Percentiles rank a stretch among this genome's conserved stretches.
Evolutionary conservation across 2,888 invertebrate species (phyloP).

Genomic region (Xylocampa areola): DNA sequence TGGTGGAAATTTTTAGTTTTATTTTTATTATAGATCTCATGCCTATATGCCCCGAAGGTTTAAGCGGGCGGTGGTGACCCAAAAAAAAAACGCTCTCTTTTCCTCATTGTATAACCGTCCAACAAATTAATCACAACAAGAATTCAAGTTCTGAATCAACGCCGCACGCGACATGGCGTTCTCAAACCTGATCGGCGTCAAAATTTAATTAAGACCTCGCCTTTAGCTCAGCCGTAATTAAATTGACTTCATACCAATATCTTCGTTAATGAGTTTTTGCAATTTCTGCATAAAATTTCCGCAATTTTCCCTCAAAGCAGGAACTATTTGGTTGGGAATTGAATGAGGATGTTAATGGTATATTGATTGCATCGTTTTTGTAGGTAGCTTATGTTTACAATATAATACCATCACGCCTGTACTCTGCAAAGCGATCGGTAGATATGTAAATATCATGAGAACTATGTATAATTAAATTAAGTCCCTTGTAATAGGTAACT

Average conservation of each 20-base stretch:
- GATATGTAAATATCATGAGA: no score
- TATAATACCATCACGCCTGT: no score
- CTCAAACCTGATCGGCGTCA: slow-evolving; percentile 18
- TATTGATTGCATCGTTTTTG: slow-evolving; percentile 1
- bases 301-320: not conserved
- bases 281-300: slow-evolving; percentile 35
- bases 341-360: no score
- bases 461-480: no score
- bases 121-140: not conserved
- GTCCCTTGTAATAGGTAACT: no score
- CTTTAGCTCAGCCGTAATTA: slow-evolving; percentile 51
- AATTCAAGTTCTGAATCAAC: not conserved
- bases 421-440: no score
- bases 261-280: slow-evolving; percentile 42
- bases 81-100: no score
- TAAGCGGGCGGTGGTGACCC: no score
- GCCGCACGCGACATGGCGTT: slow-evolving; percentile 19
- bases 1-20: no score
- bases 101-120: no score
- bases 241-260: slow-evolving; percentile 32
- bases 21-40: no score
- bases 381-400: not conserved
- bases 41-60: no score
- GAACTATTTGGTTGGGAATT: slow-evolving; percentile 18
- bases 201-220: slow-evolving; percentile 75